phyloP scores from a whole-genome alignment of 2,888 invertebrate genomes.

The Exephanes ischioxanthus region DNA sequence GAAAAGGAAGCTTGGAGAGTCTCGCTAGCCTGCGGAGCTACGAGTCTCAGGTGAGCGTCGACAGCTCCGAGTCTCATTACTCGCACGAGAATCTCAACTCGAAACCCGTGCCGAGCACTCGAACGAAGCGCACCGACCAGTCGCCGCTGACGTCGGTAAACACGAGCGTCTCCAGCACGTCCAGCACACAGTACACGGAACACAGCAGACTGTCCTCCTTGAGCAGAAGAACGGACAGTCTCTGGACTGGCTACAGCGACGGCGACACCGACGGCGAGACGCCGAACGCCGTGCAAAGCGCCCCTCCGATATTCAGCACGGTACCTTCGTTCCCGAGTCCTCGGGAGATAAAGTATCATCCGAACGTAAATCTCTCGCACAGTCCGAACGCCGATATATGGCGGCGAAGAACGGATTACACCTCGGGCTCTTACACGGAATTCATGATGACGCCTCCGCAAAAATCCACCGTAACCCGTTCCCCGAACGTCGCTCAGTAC shows the following conservation, averaged over 20 bases:
- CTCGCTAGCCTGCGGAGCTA: constrained; percentile 85
- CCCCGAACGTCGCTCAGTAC: constrained; percentile 81
- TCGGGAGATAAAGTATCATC: constrained; percentile 78
- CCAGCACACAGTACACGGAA: constrained; percentile 76
- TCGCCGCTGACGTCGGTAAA: constrained; percentile 73
- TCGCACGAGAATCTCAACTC: constrained; percentile 78
- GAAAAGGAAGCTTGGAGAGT: constrained; percentile 87
- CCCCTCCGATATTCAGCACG: constrained; percentile 81
- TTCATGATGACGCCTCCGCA: constrained; percentile 77
- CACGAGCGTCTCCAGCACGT: constrained; percentile 73
- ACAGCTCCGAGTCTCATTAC: constrained; percentile 82
- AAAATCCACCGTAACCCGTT: constrained; percentile 80
- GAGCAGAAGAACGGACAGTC: constrained; percentile 81
- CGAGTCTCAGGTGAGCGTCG: constrained; percentile 85
- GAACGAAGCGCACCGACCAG: constrained; percentile 81
- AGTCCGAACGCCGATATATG: constrained; percentile 82
- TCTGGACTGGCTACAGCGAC: constrained; percentile 84
- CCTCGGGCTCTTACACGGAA: constrained; percentile 75
- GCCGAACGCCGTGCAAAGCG: constrained; percentile 81
- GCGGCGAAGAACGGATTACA: constrained; percentile 78
- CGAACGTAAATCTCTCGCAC: constrained; percentile 74
- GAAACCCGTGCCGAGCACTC: constrained; percentile 81
- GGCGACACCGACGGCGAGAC: constrained; percentile 85
- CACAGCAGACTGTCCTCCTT: constrained; percentile 77
- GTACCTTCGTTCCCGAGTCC: constrained; percentile 77